Conservation (phyloP, 2,888 invertebrate genomes). For the Cosmia trapezina region DNA sequence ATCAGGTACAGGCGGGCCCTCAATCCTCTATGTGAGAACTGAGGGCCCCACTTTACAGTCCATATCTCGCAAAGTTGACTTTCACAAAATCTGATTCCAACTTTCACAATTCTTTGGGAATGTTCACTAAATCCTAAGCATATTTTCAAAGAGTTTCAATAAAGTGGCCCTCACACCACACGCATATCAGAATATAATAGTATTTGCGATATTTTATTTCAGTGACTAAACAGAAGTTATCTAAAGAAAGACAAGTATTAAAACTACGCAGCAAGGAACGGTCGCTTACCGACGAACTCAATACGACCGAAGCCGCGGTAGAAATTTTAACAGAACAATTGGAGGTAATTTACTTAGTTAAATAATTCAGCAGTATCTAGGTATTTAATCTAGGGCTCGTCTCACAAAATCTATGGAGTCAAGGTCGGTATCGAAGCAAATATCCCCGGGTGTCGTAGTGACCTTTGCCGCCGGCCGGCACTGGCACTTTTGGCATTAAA, state of each 20-base stretch:
- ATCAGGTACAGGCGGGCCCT: too few relatives aligned
- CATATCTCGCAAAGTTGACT: too few relatives aligned
- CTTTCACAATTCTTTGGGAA: too few relatives aligned
- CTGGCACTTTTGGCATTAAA: neutral
- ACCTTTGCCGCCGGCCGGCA: neutral
- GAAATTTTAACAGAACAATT: conserved; percentile 74
- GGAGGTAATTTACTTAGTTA: conserved; percentile 68
- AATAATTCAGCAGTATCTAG: neutral
- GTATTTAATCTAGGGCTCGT: neutral
- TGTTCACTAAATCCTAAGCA: too few relatives aligned
- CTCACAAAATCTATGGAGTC: neutral
- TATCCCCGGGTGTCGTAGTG: neutral
- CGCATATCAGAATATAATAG: too few relatives aligned
- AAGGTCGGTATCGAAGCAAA: neutral
- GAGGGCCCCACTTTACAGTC: too few relatives aligned
- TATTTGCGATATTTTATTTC: conserved; percentile 23
- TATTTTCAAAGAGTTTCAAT: too few relatives aligned
- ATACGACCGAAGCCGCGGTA: conserved; percentile 71
- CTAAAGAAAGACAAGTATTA: conserved; percentile 70
- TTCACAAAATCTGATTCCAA: too few relatives aligned
- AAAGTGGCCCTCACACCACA: too few relatives aligned
- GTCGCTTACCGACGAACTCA: conserved; percentile 73
- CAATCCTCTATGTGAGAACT: too few relatives aligned
- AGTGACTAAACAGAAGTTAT: conserved; percentile 76
- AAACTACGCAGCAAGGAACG: conserved; percentile 74